Percentiles rank a stretch among this genome's conserved stretches.
These are phyloP conservation scores for Oreonectes daqikongensis DNA, from an alignment of 2,797 vertebrate species.

Conservation along the genomic window DNA sequence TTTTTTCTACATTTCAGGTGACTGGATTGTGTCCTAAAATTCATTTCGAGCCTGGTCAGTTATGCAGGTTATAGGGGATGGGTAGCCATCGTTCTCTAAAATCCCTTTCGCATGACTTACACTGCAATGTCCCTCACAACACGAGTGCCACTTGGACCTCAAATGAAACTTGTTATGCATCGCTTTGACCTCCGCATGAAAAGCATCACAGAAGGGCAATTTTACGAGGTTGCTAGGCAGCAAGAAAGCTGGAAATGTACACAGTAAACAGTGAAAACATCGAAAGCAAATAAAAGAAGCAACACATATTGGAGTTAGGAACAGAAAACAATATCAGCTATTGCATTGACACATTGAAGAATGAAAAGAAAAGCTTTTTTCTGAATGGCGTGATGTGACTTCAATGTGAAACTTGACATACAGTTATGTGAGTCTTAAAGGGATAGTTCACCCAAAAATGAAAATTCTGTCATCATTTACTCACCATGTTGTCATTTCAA, in stretches of 20 bases:
- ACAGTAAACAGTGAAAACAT: background rate
- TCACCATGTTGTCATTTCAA: too few species aligned
- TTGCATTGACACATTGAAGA: background rate
- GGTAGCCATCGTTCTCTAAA: conserved; percentile 4
- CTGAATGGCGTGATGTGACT: background rate
- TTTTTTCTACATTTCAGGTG: too few species aligned
- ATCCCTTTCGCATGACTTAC: background rate
- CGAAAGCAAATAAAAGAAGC: background rate
- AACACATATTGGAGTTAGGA: background rate
- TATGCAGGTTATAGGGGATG: background rate
- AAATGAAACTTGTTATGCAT: background rate
- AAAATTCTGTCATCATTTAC: too few species aligned
- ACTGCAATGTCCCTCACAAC: background rate
- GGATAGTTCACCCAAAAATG: too few species aligned
- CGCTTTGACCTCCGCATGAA: background rate
- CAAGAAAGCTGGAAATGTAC: background rate
- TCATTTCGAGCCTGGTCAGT: background rate
- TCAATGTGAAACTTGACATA: background rate
- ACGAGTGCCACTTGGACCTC: background rate
- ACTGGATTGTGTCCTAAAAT: background rate
- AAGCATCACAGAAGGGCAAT: background rate
- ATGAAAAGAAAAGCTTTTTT: background rate
- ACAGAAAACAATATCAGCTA: background rate
- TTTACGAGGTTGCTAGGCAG: background rate
- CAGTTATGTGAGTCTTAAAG: too few species aligned